Evolutionary conservation across 2,888 invertebrate genomes (phyloP).

Genomic region (Parapristionchus giblindavisi): DNA sequence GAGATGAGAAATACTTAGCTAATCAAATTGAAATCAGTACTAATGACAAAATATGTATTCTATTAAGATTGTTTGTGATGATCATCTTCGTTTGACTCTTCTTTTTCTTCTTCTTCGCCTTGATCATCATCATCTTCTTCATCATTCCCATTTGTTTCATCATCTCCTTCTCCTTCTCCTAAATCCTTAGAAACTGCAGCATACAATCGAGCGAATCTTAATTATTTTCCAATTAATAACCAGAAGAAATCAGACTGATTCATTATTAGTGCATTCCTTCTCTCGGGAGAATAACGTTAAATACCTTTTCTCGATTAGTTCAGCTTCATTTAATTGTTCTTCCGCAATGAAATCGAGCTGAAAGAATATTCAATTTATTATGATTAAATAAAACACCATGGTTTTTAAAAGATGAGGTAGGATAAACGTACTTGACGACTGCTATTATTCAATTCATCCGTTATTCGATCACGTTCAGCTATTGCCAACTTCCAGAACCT

Average conservation of each 20-base stretch:
- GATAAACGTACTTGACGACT: background rate
- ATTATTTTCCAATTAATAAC: background rate
- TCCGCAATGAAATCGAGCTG: background rate
- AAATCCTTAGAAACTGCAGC: background rate
- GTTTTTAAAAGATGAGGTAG: background rate
- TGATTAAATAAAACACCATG: background rate
- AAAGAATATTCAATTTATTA: background rate
- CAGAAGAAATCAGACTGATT: no score
- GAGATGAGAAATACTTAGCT: no score
- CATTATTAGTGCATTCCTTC: no score
- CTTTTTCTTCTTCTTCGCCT: background rate
- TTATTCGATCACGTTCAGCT: background rate
- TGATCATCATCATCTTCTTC: background rate
- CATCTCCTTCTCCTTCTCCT: background rate
- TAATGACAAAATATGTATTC: background rate
- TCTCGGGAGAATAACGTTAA: background rate
- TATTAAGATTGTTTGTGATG: background rate
- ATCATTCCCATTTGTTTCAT: background rate
- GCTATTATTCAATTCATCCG: conserved; percentile 15
- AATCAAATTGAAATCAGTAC: background rate
- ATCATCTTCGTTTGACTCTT: conserved; percentile 14
- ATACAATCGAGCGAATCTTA: background rate
- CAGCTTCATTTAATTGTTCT: background rate
- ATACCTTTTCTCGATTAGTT: background rate
- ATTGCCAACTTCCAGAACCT: conserved; percentile 31